A percentile compares a stretch with the other conserved stretches of the same genome.
Evolutionary conservation across 2,113 vertebrate genomes (phyloP).

Genomic region (Gobius niger): DNA sequence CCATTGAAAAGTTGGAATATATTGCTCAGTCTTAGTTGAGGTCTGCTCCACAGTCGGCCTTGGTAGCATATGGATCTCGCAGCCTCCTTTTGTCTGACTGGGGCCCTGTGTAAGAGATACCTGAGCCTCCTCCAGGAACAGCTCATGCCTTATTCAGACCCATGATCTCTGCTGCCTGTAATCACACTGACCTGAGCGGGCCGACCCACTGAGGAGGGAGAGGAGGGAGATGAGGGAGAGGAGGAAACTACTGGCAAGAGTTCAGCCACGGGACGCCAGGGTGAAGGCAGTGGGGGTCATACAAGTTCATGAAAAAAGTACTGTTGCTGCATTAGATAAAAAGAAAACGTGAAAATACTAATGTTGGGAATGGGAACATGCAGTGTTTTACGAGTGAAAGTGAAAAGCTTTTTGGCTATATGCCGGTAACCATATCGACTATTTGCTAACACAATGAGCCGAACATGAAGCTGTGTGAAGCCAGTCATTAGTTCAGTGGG

Average conservation of each 20-base stretch:
- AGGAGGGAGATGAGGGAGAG: neutral
- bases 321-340: neutral
- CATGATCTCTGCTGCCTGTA: slow-evolving; percentile 65
- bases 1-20: too few species aligned
- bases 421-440: too few species aligned
- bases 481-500: neutral
- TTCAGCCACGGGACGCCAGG: neutral
- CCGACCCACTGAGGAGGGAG: slow-evolving; percentile 8
- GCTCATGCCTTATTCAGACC: slow-evolving; percentile 72
- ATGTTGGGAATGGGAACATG: too few species aligned
- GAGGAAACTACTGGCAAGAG: neutral
- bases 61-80: slow-evolving; percentile 36
- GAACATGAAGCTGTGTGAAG: too few species aligned
- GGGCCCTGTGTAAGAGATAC: slow-evolving; percentile 51
- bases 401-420: too few species aligned
- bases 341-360: too few species aligned
- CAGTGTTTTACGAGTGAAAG: too few species aligned
- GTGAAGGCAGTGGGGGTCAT: neutral
- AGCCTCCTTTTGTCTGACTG: slow-evolving; percentile 59
- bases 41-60: slow-evolving; percentile 32
- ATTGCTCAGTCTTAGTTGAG: neutral
- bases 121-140: slow-evolving; percentile 51
- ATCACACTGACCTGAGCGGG: slow-evolving; percentile 56
- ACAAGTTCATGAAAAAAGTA: neutral
- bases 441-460: too few species aligned